These are phyloP conservation scores for Cariama cristata DNA, from an alignment of 2,113 vertebrate species.

Conservation along the genomic window DNA sequence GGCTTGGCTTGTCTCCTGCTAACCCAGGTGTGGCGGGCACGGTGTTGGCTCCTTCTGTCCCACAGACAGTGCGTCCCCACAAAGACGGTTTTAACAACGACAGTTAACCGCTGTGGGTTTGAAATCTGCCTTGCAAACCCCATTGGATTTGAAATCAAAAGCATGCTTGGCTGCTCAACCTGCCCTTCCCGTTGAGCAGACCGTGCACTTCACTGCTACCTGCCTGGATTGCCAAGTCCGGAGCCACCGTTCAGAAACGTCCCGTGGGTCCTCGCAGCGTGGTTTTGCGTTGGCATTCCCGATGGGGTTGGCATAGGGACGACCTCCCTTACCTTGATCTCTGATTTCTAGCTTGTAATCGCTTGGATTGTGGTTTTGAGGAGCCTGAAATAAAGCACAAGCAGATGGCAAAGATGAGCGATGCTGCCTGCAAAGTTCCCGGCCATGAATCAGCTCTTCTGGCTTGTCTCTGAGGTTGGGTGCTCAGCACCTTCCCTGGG, in stretches of 20 bases:
- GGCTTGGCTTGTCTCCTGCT: not conserved
- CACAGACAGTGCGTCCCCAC: accelerated
- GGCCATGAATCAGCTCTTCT: not conserved
- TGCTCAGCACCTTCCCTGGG: not conserved
- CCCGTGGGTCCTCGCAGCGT: accelerated
- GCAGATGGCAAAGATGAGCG: accelerated
- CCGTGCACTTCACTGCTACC: accelerated
- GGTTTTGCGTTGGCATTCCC: not conserved
- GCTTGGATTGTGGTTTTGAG: not conserved
- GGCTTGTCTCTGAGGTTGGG: not conserved
- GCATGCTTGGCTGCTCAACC: accelerated
- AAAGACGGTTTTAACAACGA: accelerated
- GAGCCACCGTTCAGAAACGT: not conserved
- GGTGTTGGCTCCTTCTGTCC: not conserved
- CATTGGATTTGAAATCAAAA: not conserved
- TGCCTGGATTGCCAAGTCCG: not conserved
- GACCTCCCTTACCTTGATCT: not conserved
- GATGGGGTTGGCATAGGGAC: accelerated
- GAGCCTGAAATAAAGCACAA: not conserved
- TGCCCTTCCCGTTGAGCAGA: not conserved
- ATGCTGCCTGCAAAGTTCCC: not conserved
- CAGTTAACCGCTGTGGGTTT: not conserved
- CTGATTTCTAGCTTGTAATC: not conserved
- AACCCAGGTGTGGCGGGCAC: not conserved
- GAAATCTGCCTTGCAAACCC: not conserved